Percentiles rank a stretch among this genome's conserved stretches.
Evolutionary conservation across 2,797 vertebrate genomes (phyloP).

Genomic region (Apogon talboti): DNA sequence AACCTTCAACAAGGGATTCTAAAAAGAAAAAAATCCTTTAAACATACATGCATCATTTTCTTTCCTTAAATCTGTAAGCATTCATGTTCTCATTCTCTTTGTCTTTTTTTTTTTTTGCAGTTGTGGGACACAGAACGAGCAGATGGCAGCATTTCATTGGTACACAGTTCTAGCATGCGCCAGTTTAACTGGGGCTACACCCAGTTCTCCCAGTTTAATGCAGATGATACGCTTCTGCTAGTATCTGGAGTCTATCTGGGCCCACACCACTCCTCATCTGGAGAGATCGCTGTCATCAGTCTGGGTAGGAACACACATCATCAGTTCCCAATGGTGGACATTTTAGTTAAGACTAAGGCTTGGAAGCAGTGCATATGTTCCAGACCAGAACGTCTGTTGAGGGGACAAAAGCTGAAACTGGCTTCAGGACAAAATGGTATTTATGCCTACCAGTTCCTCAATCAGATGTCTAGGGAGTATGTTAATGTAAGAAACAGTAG

Average conservation of each 20-base stretch:
- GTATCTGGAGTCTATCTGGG: slow-evolving; percentile 96
- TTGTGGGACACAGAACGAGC: slow-evolving; percentile 91
- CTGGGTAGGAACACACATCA: slow-evolving; percentile 83
- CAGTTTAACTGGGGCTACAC: slow-evolving; percentile 98
- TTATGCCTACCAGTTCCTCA: too few species aligned
- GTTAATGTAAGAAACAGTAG: too few species aligned
- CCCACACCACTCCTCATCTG: slow-evolving; percentile 92
- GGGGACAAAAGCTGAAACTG: too few species aligned
- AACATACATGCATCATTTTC: too few species aligned
- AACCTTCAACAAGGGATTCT: too few species aligned
- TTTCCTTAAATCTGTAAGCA: neutral
- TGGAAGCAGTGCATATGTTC: too few species aligned
- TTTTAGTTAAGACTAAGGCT: neutral
- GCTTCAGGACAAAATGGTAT: too few species aligned
- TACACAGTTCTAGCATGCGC: slow-evolving; percentile 96
- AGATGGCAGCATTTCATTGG: slow-evolving; percentile 87
- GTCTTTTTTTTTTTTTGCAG: slow-evolving; percentile 69
- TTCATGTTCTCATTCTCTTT: neutral
- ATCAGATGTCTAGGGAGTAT: too few species aligned
- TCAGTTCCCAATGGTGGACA: slow-evolving; percentile 3
- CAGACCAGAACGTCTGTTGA: too few species aligned
- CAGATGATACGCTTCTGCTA: slow-evolving; percentile 92
- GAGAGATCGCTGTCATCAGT: slow-evolving; percentile 96
- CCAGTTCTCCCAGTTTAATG: slow-evolving; percentile 98
- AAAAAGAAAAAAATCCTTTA: too few species aligned